phyloP scores from a whole-genome alignment of 23 tunicate genomes.

The Oikopleura dioica region DNA sequence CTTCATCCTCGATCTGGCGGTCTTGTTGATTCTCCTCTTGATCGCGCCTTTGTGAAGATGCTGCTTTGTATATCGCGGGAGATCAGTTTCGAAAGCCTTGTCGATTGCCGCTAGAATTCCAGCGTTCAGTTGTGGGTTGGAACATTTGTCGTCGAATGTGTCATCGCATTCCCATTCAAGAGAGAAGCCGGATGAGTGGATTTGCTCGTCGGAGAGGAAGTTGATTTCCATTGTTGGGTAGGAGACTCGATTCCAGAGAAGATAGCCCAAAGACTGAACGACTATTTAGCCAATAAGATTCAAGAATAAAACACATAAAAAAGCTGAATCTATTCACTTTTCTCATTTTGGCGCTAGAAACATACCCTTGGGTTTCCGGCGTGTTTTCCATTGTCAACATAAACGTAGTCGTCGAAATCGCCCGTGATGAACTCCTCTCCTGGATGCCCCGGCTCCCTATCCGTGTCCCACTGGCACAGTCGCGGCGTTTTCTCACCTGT shows the following conservation, averaged over 20 bases:
- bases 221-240: background rate
- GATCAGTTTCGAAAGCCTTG: background rate
- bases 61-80: background rate
- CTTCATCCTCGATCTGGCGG: background rate
- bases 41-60: background rate
- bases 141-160: background rate
- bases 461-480: slow-evolving; percentile 10
- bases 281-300: background rate
- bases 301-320: background rate
- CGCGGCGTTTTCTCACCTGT: background rate
- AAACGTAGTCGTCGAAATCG: background rate
- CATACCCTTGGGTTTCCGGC: background rate
- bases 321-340: background rate
- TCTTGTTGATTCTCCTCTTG: no score
- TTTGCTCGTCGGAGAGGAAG: background rate
- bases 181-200: background rate
- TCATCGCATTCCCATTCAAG: background rate
- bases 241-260: background rate
- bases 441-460: background rate
- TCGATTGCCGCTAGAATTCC: background rate
- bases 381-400: background rate
- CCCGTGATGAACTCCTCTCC: background rate
- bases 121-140: background rate
- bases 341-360: background rate
- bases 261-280: background rate